Evolutionary conservation across 2,113 vertebrate genomes (phyloP).

Genomic region (Chroicocephalus ridibundus): DNA sequence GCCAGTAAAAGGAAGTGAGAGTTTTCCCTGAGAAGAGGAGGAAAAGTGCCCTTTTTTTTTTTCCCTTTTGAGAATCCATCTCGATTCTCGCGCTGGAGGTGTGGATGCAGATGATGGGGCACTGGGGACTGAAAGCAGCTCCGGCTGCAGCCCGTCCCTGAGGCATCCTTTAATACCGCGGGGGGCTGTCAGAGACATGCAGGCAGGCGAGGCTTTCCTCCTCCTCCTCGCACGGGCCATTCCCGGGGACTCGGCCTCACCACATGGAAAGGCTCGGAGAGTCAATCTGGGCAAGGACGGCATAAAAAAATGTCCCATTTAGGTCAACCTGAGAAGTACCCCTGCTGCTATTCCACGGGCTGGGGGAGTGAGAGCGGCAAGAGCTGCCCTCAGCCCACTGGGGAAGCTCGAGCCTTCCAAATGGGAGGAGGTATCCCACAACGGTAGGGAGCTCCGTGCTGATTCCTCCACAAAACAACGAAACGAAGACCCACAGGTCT

Average conservation of each 20-base stretch:
- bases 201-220: neutral
- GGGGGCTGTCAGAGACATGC: neutral
- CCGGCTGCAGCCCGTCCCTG: neutral
- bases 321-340: neutral
- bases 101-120: neutral
- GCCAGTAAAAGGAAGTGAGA: neutral
- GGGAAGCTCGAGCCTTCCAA: neutral
- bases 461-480: neutral
- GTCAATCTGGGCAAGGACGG: neutral
- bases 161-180: neutral
- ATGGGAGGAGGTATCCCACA: neutral
- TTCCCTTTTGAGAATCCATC: neutral
- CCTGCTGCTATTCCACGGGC: neutral
- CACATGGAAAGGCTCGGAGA: neutral
- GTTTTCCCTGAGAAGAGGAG: neutral
- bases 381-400: neutral
- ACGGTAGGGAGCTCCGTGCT: neutral
- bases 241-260: neutral
- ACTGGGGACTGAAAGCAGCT: neutral
- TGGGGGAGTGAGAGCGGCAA: fast-evolving
- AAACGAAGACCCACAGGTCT: neutral
- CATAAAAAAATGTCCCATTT: neutral
- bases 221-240: fast-evolving
- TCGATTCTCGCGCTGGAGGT: neutral
- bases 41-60: neutral